phyloP scores from a whole-genome alignment of 1,140 invertebrate species.

The Apocrypta bakeri region DNA sequence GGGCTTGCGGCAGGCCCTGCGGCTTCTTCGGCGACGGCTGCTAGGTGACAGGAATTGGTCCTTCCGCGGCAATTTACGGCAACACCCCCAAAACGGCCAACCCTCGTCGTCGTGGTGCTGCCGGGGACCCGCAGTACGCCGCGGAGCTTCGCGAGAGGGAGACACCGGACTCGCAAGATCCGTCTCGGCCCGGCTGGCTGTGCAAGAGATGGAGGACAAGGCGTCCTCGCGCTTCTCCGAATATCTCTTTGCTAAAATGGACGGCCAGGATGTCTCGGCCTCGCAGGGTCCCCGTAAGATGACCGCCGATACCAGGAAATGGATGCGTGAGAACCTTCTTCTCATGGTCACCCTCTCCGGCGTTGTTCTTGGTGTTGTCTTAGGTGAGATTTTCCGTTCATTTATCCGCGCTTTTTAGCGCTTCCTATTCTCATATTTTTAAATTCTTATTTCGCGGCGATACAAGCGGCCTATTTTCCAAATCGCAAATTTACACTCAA shows the following conservation, averaged over 20 bases:
- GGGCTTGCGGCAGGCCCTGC: constrained; percentile 64
- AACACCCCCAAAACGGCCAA: constrained; percentile 75
- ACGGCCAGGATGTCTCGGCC: constrained; percentile 76
- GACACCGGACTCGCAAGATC: constrained; percentile 63
- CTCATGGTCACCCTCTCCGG: constrained; percentile 85
- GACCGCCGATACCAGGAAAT: constrained; percentile 79
- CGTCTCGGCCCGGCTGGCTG: constrained; percentile 60
- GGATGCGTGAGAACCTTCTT: constrained; percentile 84
- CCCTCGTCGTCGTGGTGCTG: constrained; percentile 72
- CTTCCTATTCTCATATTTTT: too few relatives aligned
- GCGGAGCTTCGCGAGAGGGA: constrained; percentile 70
- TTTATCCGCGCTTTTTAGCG: too few relatives aligned
- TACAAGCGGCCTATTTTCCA: too few relatives aligned
- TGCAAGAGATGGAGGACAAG: constrained; percentile 73
- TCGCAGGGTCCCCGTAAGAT: constrained; percentile 79
- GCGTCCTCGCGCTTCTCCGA: constrained; percentile 79
- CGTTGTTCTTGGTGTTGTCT: constrained; percentile 82
- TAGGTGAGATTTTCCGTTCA: constrained; percentile 77
- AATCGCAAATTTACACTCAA: too few relatives aligned
- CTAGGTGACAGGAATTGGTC: constrained; percentile 69
- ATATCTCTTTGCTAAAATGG: constrained; percentile 85
- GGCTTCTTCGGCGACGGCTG: constrained; percentile 65
- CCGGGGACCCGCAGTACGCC: constrained; percentile 72
- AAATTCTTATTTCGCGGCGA: too few relatives aligned
- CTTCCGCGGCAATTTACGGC: constrained; percentile 70